These are phyloP conservation scores for Silvanus unidentatus DNA, from an alignment of 2,888 invertebrate genomes.

Conservation along the genomic window DNA sequence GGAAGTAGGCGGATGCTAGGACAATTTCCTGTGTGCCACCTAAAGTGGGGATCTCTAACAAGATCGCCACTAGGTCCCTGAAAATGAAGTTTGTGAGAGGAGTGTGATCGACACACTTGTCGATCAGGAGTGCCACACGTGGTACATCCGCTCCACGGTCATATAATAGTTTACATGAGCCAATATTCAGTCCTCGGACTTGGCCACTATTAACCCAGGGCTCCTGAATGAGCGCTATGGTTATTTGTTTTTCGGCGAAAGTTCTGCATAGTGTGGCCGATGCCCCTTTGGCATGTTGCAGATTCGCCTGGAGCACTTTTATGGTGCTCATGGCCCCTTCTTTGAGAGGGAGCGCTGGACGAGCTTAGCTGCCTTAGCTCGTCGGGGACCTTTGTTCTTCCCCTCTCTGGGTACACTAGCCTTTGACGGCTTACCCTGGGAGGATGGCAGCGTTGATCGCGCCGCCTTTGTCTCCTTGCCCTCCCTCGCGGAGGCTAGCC, in stretches of 20 bases:
- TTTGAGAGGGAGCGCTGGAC: too few relatives aligned
- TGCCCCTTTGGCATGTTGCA: background rate
- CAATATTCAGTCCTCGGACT: slow-evolving; percentile 1
- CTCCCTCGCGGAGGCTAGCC: too few relatives aligned
- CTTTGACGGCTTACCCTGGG: too few relatives aligned
- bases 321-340: too few relatives aligned
- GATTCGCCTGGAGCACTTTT: background rate
- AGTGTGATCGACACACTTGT: too few relatives aligned
- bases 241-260: background rate
- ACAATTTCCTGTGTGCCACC: slow-evolving; percentile 1
- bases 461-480: too few relatives aligned
- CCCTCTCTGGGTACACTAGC: too few relatives aligned
- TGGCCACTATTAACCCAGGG: background rate
- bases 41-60: background rate
- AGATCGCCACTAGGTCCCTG: slow-evolving; percentile 1
- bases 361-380: too few relatives aligned
- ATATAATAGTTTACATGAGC: background rate
- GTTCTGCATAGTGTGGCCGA: background rate
- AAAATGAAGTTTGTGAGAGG: too few relatives aligned
- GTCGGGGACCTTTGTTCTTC: too few relatives aligned
- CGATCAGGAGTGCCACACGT: background rate
- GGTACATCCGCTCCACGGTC: too few relatives aligned
- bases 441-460: too few relatives aligned
- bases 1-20: slow-evolving; percentile 5
- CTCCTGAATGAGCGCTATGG: slow-evolving; percentile 6